Evolutionary conservation across 2,888 invertebrate genomes (phyloP).

Genomic region (Meiosimyza decipiens): DNA sequence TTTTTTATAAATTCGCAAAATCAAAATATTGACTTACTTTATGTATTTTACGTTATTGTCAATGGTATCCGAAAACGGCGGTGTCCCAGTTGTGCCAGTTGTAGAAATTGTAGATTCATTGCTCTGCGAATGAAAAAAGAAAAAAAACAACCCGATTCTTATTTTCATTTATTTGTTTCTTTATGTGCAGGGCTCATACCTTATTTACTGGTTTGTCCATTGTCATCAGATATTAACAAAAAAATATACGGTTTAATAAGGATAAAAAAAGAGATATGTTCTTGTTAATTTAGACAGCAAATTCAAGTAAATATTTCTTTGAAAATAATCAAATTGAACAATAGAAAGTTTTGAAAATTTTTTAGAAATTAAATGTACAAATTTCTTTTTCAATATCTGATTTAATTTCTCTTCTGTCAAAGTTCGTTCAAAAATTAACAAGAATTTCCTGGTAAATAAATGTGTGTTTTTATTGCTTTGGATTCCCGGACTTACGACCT

Average conservation of each 20-base stretch:
- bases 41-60: constrained; percentile 46
- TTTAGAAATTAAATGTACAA: no score
- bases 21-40: constrained; percentile 40
- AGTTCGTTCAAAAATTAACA: no score
- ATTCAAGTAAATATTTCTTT: constrained; percentile 39
- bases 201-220: constrained; percentile 40
- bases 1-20: no score
- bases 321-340: neutral
- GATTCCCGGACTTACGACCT: no score
- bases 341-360: constrained; percentile 33
- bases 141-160: neutral
- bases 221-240: constrained; percentile 27
- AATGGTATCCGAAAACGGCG: constrained; percentile 39
- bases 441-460: no score
- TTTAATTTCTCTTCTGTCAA: no score
- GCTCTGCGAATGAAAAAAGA: constrained; percentile 35
- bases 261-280: constrained; percentile 34
- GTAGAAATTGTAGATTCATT: constrained; percentile 45
- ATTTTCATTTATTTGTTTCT: neutral
- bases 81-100: constrained; percentile 43
- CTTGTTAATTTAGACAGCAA: constrained; percentile 40
- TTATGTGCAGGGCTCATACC: constrained; percentile 20
- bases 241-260: constrained; percentile 31
- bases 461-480: no score
- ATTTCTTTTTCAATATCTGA: no score